Evolutionary conservation across 2,113 vertebrate genomes (phyloP).

Genomic region (Prunella himalayana): DNA sequence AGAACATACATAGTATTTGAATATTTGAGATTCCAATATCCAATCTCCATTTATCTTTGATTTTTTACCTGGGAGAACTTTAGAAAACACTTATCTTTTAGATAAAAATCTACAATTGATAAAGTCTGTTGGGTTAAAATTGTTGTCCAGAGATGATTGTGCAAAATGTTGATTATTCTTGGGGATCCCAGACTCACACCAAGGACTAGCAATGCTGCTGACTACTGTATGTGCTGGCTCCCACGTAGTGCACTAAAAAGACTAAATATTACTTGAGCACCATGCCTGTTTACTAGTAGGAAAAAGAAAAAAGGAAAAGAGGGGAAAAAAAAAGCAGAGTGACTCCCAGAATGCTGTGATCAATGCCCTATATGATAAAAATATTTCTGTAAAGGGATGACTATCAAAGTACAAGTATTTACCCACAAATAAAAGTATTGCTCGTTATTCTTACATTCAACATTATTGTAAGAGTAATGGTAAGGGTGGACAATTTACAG

Average conservation of each 20-base stretch:
- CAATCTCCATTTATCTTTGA: neutral
- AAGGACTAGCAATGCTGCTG: neutral
- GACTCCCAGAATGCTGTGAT: neutral
- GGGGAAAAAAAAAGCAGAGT: fast-evolving
- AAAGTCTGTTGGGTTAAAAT: neutral
- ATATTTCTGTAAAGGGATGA: neutral
- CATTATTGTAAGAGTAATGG: neutral
- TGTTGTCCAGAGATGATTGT: neutral
- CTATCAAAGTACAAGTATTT: neutral
- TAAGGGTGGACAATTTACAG: neutral
- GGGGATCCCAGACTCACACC: neutral
- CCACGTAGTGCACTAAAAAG: neutral
- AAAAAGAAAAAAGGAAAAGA: neutral
- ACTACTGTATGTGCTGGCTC: neutral
- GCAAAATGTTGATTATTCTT: neutral
- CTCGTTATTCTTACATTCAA: neutral
- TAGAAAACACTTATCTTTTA: neutral
- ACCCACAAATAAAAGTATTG: neutral
- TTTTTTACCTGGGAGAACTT: neutral
- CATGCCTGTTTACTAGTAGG: neutral
- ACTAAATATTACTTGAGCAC: neutral
- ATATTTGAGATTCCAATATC: neutral
- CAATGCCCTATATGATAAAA: neutral
- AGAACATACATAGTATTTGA: neutral
- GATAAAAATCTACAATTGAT: neutral